Base-by-base conservation (phyloP, 2,797 vertebrate genomes). In the Rachycentron canadum region DNA sequence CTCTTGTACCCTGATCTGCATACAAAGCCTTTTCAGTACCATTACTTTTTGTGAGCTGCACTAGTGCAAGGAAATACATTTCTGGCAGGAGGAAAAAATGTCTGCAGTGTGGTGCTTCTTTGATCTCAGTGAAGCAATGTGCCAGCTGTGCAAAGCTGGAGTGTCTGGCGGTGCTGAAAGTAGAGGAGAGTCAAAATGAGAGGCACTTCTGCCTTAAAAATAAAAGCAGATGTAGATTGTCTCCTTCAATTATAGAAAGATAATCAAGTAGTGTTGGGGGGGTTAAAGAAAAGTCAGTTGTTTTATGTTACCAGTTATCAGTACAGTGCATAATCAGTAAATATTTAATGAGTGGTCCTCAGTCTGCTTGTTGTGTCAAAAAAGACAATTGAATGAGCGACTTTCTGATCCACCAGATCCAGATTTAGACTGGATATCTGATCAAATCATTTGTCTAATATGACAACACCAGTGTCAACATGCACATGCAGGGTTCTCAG, bases 11-110 rank as follows among this genome's bases (percentile, higher is more conserved):
- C 63, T 69, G 76, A 86, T 88, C 73, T 87, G 88, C 88, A 88
- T 76, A 79, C 75, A 82, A 83, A 73, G 78, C 81, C 36, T 65
- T 80, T 81, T 79, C 78, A 62, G 62, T 41, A 56, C 59, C 72
- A 76, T 73, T 72, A 47, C 70, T 81, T 84, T 77, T 61, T 84
- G 70, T 10, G 70, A 78, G 78, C 82, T 73, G 76, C 69, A 78
- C 68, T 85, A 86, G 73, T 84, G 87, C 85, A 91, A 85, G 88
- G 84, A 89, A 91, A 91, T 82, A 88, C 76, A 83, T 87, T 87
- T 91, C 78, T 86, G 75, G 79, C 86, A 89, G 79, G 63, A 73
- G 58, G 67, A 79, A 81, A 81, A 83, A 83, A 88, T 78, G 83
- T 88, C 87, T 88, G 90, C 89, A 88, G 82, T 73, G 85, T 89